Evolutionary conservation across 2,797 vertebrate species (phyloP), one percentile per base, ranked within the genome.

Genomic region (Scolopax rusticola): DNA sequence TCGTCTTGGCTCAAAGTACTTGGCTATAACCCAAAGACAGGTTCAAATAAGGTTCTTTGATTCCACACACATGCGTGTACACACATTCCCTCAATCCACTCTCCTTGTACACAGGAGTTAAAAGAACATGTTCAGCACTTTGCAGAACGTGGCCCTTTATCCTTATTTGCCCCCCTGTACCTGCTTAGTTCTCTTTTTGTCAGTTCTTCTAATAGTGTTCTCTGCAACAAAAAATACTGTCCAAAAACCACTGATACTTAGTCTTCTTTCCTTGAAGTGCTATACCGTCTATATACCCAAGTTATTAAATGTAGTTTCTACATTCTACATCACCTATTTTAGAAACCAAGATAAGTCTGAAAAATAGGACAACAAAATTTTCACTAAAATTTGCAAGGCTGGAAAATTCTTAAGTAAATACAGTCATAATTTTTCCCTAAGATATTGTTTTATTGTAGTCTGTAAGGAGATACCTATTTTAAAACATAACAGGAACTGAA

Each of bases 1-100:
- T 91, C 11, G 40, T 84, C 77, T 90, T 95, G 88, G 95, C 90
- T 95, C 94, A 93, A 95, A 95, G 90, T 84, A 78, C 86, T 87
- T 96, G 96, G 91, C 94, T 64, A 24, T 24, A 68, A 80, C 38
- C 86, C 95, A 87, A 92, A 91, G 45, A 53, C 63, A 89, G 77
- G 93, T 94, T 97, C 95, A 97, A 95, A 80, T 92, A 80, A 97
- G 94, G 93, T 95, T 94, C 91, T 87, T 89, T 87, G 71, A 85
- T 80, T 96, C 84, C 90, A 82, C 56, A 88, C 51, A 60, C 95
- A 93, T 64, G 90, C 87, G 88, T 64, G 90, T 53, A 88, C 70
- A 82, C 86, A 95, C 81, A n/a, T 80, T 93, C 81, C 88, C 91
- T 84, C 59, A 83, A 47, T 81, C 40, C 74, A 54, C 36, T 28